A percentile compares a stretch with the other conserved stretches of the same genome.
phyloP scores from a whole-genome alignment of 2,888 invertebrate genomes.

The Lacanobia wlatinum region DNA sequence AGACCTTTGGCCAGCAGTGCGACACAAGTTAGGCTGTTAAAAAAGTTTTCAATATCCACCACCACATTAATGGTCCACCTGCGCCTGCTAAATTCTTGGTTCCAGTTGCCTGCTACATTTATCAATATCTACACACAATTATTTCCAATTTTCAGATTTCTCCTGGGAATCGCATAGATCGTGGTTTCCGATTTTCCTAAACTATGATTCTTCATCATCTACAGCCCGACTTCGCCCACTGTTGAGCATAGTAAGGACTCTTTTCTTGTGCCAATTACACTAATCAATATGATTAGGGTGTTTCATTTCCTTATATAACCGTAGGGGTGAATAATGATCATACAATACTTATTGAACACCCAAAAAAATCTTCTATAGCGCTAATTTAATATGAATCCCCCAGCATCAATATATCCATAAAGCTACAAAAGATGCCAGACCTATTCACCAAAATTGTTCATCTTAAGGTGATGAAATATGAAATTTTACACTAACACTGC shows the following conservation, averaged over 20 bases:
- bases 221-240: too few species aligned
- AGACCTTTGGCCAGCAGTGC: too few species aligned
- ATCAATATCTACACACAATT: background rate
- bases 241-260: too few species aligned
- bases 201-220: too few species aligned
- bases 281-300: too few species aligned
- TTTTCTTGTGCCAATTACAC: too few species aligned
- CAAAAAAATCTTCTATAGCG: background rate
- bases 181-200: background rate
- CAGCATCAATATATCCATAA: constrained; percentile 23
- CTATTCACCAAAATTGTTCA: constrained; percentile 43
- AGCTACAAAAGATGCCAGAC: constrained; percentile 11
- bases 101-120: background rate
- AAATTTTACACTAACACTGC: constrained; percentile 71
- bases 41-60: too few species aligned
- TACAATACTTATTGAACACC: background rate
- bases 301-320: background rate
- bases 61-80: too few species aligned
- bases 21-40: too few species aligned
- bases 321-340: background rate
- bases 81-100: too few species aligned
- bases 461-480: constrained; percentile 74
- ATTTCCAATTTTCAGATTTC: background rate
- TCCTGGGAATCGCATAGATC: background rate
- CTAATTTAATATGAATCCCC: constrained; percentile 1